Percentiles rank a stretch among this genome's conserved stretches.
phyloP scores from a whole-genome alignment of 2,797 vertebrate species.

The Leontopithecus rosalia region DNA sequence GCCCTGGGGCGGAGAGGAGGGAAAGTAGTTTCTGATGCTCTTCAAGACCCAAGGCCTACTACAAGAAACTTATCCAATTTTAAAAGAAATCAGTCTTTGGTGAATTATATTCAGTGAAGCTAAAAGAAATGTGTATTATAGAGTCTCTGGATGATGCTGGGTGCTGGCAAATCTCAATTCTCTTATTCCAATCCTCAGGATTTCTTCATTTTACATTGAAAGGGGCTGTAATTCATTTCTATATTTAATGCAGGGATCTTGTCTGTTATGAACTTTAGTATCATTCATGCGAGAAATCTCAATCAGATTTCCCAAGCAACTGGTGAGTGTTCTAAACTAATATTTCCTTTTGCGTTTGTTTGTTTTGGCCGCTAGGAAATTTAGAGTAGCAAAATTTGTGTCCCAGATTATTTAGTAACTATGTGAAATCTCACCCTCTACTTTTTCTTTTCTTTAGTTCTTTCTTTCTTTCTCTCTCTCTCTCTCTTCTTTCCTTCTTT shows the following conservation, averaged over 20 bases:
- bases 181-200: not conserved
- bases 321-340: not conserved
- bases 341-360: not conserved
- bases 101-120: slow-evolving; percentile 37
- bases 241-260: slow-evolving; percentile 32
- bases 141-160: not conserved
- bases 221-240: not conserved
- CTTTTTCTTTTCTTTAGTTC: no score
- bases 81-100: slow-evolving; percentile 17
- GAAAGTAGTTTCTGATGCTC: not conserved
- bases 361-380: not conserved
- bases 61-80: not conserved
- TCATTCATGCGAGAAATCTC: slow-evolving; percentile 7
- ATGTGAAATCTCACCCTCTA: not conserved
- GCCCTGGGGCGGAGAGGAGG: not conserved
- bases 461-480: no score
- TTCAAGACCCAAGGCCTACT: slow-evolving; percentile 4
- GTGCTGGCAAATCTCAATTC: not conserved
- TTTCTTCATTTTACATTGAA: not conserved
- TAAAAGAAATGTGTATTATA: not conserved
- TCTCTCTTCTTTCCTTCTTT: no score
- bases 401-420: not conserved
- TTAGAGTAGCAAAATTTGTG: not conserved
- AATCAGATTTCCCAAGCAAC: not conserved
- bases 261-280: not conserved